Evolutionary conservation across 2,888 invertebrate genomes (phyloP), one percentile per base, ranked within the genome.

Genomic region (Alentia gelatinosa): DNA sequence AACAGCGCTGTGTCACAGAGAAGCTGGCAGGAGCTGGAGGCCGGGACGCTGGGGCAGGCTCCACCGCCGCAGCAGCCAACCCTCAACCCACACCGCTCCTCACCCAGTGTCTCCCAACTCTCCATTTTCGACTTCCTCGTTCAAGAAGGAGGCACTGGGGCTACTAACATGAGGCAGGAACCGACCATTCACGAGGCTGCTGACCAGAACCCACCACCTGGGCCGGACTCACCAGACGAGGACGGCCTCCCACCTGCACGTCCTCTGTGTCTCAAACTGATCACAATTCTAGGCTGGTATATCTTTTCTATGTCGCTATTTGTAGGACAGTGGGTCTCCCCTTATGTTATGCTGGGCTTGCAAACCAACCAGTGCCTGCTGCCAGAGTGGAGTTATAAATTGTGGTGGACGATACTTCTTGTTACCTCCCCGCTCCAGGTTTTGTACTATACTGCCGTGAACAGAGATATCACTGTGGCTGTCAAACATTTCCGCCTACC

Each of bases 401-500:
- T 83, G 1, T 83, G 83, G 83, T 83, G 83, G 83, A 83, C 83
- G n/a, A 12, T 7, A 4, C n/a, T 83, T 12, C 83, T 83, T 23
- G 39, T 83, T 1, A 83, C 19, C 7, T 19, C 40, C 5, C 83
- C 83, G 1, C 39, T 83, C 3, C 83, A 83, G 19, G 30, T 83
- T 37, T 15, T 39, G 37, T 40, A 37, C 19, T 40, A 83, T 26
- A 39, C 40, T 5, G 83, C 83, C 1, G 15, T 83, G 5, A 83
- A 83, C 37, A 83, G 19, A 26, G 39, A 83, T 23, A 83, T 39
- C 30, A 12, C 26, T n/a, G 19, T 19, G 15, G 37, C 39, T n/a
- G 12, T 83, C 1, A 83, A 30, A 30, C 26, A 68, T 30, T 68
- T 68, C 26, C 68, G 68, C 12, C 3, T 68, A 30, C 68, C 68